These are phyloP conservation scores for Heterodera schachtii DNA, from an alignment of 1,140 invertebrate species.

Conservation along the genomic window DNA sequence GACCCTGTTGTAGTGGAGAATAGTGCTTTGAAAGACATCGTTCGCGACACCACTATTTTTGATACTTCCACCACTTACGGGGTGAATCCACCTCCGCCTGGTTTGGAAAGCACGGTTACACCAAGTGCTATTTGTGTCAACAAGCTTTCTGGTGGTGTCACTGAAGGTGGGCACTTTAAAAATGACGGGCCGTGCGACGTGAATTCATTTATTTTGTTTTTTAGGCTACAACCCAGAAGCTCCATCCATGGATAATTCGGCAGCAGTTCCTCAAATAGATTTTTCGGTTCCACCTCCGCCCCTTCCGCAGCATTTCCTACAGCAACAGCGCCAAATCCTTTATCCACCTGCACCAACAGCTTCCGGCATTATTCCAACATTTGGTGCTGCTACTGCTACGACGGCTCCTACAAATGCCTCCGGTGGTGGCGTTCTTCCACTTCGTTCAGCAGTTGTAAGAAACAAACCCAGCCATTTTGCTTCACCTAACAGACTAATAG, in stretches of 20 bases:
- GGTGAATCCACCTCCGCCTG: constrained; percentile 48
- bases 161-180: constrained; percentile 13
- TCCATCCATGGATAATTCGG: constrained; percentile 28
- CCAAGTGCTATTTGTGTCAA: not conserved
- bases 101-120: constrained; percentile 29
- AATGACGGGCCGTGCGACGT: no score
- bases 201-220: not conserved
- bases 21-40: constrained; percentile 42
- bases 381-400: not conserved
- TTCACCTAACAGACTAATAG: not conserved
- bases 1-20: constrained; percentile 89
- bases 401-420: not conserved
- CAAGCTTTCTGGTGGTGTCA: not conserved
- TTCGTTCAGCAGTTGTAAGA: constrained; percentile 2
- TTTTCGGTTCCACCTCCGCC: constrained; percentile 44
- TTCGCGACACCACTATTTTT: constrained; percentile 20
- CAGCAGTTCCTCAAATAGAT: constrained; percentile 34
- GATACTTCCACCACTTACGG: constrained; percentile 12
- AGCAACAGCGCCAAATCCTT: constrained; percentile 6
- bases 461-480: no score
- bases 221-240: constrained; percentile 40
- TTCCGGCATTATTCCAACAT: not conserved
- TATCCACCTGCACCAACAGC: constrained; percentile 17
- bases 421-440: not conserved
- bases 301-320: constrained; percentile 24